These are phyloP conservation scores for Poeciliopsis prolifica DNA, from an alignment of 2,113 vertebrate genomes.

Conservation along the genomic window DNA sequence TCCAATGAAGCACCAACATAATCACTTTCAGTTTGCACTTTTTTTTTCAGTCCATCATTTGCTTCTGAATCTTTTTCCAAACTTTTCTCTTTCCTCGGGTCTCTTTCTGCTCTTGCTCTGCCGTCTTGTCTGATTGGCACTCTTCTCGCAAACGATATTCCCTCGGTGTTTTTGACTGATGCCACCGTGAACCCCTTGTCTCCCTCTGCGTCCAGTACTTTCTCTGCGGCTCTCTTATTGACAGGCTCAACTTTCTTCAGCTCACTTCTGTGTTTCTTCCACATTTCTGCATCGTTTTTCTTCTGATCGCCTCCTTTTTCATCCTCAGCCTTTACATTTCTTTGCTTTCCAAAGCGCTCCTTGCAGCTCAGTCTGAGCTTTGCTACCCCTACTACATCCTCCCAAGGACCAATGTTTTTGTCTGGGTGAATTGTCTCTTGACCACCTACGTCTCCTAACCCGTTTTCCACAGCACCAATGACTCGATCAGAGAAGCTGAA, in stretches of 20 bases:
- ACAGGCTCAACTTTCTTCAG: conserved; percentile 23
- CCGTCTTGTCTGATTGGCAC: conserved; percentile 67
- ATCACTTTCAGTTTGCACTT: conserved; percentile 6
- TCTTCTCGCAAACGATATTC: conserved; percentile 68
- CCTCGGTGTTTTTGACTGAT: conserved; percentile 69
- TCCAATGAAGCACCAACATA: neutral
- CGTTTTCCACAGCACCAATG: conserved; percentile 53
- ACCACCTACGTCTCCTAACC: conserved; percentile 15
- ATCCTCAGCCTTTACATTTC: conserved; percentile 19
- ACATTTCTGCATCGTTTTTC: conserved; percentile 13
- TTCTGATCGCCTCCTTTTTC: neutral
- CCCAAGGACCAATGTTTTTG: conserved; percentile 11
- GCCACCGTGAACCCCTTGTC: conserved; percentile 69
- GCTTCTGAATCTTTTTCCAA: conserved; percentile 24
- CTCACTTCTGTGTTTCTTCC: conserved; percentile 25
- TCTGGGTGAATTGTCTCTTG: conserved; percentile 56
- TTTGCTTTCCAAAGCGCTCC: conserved; percentile 26
- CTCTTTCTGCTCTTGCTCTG: conserved; percentile 54
- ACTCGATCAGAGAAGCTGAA: conserved; percentile 77
- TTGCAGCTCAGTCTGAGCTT: conserved; percentile 42
- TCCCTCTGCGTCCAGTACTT: conserved; percentile 21
- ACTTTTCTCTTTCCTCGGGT: conserved; percentile 23
- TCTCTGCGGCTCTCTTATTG: conserved; percentile 36
- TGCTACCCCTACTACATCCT: neutral
- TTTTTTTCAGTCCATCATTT: conserved; percentile 19